A percentile compares a stretch with the other conserved stretches of the same genome.
These are phyloP conservation scores for Acrocephalus scirpaceus DNA, from an alignment of 2,797 vertebrate genomes.

Conservation along the genomic window DNA sequence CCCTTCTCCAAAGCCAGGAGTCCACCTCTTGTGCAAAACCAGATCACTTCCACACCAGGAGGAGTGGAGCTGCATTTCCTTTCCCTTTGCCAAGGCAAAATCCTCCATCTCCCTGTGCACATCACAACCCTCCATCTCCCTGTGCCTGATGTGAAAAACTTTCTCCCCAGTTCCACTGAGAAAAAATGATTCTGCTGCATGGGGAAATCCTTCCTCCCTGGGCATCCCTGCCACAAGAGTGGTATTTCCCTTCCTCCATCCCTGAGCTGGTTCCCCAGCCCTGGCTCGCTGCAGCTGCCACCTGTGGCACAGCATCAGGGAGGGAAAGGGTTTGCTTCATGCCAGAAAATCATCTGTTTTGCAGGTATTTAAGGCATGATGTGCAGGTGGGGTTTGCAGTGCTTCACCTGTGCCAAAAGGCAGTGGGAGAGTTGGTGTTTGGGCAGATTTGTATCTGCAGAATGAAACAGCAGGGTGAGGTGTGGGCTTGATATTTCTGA, in stretches of 20 bases:
- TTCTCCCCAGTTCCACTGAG: background rate
- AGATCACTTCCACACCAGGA: background rate
- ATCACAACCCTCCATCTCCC: too few species aligned
- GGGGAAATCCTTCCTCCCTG: background rate
- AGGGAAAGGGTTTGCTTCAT: background rate
- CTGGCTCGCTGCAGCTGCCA: background rate
- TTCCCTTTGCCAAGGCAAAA: background rate
- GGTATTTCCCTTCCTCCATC: background rate
- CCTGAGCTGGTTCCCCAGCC: background rate
- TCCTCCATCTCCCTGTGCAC: background rate
- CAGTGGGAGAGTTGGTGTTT: background rate
- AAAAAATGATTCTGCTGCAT: fast-evolving
- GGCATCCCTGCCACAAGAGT: background rate
- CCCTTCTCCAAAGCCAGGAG: background rate
- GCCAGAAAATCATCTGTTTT: background rate
- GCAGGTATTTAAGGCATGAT: background rate
- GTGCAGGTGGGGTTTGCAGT: background rate
- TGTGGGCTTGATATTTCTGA: too few species aligned
- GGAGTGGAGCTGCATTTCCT: background rate
- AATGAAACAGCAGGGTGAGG: background rate
- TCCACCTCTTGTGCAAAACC: background rate
- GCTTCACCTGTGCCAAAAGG: background rate
- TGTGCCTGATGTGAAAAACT: background rate
- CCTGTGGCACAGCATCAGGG: background rate
- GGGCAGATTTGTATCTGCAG: background rate